Percentiles rank a stretch among this genome's conserved stretches.
These are phyloP conservation scores for Caenorhabditis macrosperma DNA, from an alignment of 2,888 invertebrate genomes.

Conservation along the genomic window DNA sequence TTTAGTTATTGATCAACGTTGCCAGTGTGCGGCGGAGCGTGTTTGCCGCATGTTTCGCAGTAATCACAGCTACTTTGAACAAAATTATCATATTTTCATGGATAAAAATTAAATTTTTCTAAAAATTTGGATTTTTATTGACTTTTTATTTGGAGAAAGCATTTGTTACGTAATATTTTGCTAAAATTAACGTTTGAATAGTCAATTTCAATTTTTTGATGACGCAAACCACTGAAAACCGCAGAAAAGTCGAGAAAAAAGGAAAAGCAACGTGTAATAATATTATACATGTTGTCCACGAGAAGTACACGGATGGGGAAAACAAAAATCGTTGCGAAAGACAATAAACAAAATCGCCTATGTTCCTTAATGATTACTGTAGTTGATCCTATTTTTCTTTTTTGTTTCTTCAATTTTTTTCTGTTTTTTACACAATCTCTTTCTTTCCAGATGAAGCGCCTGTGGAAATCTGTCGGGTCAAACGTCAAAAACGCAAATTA, in stretches of 20 bases:
- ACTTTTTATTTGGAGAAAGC: background rate
- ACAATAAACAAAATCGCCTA: background rate
- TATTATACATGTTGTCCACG: background rate
- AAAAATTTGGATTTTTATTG: background rate
- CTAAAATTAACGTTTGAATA: no score
- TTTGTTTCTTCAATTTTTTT: constrained; percentile 4
- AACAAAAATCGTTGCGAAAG: constrained; percentile 10
- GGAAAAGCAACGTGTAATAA: background rate
- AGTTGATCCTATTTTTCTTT: background rate
- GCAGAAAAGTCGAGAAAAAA: background rate
- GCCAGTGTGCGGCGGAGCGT: constrained; percentile 22
- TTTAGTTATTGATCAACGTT: constrained; percentile 54
- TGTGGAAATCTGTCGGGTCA: constrained; percentile 68
- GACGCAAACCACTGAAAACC: background rate
- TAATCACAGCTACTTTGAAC: no score
- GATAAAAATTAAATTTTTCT: background rate
- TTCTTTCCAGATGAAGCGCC: constrained; percentile 64
- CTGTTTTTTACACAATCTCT: background rate
- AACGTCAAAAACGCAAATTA: constrained; percentile 66
- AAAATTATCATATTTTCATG: constrained; percentile 2
- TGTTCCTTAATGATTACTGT: constrained; percentile 45
- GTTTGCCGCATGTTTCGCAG: constrained; percentile 27
- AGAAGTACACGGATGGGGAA: background rate
- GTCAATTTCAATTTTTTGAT: background rate
- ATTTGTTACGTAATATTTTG: no score